Evolutionary conservation across 2,888 invertebrate genomes (phyloP).

Genomic region (Metopia argyrocephala): DNA sequence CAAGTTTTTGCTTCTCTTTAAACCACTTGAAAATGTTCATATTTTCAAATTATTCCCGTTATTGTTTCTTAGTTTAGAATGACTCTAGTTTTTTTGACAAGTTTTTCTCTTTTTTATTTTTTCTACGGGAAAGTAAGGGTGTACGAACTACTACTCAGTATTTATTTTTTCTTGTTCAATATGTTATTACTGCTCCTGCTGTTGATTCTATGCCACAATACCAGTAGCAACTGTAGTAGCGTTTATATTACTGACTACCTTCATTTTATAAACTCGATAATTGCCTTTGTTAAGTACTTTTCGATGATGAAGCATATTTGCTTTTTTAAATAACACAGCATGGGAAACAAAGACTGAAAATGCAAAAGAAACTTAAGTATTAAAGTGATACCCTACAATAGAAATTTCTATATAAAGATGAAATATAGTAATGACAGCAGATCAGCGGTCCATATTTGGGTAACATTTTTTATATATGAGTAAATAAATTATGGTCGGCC

Average conservation of each 20-base stretch:
- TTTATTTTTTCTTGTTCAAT: background rate
- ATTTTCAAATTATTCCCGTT: background rate
- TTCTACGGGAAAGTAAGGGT: background rate
- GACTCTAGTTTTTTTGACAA: constrained; percentile 40
- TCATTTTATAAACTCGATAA: constrained; percentile 70
- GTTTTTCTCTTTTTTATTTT: constrained; percentile 25
- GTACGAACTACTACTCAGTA: too few relatives aligned
- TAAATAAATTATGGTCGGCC: too few relatives aligned
- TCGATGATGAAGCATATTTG: constrained; percentile 69
- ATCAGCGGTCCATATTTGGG: too few relatives aligned
- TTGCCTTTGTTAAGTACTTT: constrained; percentile 71
- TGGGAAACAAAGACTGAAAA: background rate
- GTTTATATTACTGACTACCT: constrained; percentile 65
- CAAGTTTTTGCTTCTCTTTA: background rate
- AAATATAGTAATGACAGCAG: too few relatives aligned
- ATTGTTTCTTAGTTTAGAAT: background rate
- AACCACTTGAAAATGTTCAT: background rate
- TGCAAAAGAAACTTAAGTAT: background rate
- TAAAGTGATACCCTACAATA: too few relatives aligned
- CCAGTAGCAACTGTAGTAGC: too few relatives aligned
- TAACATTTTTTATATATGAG: too few relatives aligned
- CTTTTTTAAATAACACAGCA: background rate
- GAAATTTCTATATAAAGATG: too few relatives aligned
- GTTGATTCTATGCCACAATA: too few relatives aligned
- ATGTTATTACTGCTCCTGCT: background rate